phyloP scores from a whole-genome alignment of 2,113 vertebrate genomes.

The Odontesthes bonariensis region DNA sequence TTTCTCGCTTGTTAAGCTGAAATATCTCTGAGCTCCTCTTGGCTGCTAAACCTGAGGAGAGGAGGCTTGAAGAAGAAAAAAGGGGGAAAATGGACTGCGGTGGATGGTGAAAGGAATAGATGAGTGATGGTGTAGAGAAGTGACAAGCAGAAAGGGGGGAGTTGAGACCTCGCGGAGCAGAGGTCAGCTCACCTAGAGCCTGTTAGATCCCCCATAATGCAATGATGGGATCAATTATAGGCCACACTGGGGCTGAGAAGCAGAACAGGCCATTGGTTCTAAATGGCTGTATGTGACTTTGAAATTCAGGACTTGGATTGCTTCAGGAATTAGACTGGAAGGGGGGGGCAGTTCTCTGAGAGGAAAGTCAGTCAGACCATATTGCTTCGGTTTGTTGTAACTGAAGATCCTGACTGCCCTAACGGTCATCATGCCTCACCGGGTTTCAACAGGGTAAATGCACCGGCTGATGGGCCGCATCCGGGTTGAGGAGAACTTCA shows the following conservation, averaged over 20 bases:
- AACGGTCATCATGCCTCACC: slow-evolving; percentile 66
- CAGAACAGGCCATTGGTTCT: slow-evolving; percentile 65
- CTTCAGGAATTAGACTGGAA: slow-evolving; percentile 59
- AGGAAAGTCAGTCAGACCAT: slow-evolving; percentile 70
- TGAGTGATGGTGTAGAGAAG: slow-evolving; percentile 65
- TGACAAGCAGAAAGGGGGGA: slow-evolving; percentile 66
- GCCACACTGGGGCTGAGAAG: slow-evolving; percentile 54
- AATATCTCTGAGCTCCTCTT: slow-evolving; percentile 42
- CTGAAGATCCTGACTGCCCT: slow-evolving; percentile 49
- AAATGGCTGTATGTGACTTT: slow-evolving; percentile 70
- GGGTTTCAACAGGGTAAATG: slow-evolving; percentile 69
- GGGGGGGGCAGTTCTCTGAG: slow-evolving; percentile 28
- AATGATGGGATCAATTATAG: slow-evolving; percentile 77
- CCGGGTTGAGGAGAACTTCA: slow-evolving; percentile 65
- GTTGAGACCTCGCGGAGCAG: slow-evolving; percentile 44
- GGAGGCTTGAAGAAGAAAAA: slow-evolving; percentile 43
- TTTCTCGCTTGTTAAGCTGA: slow-evolving; percentile 49
- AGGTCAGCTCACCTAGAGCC: slow-evolving; percentile 74
- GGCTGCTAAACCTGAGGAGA: slow-evolving; percentile 48
- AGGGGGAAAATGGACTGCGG: slow-evolving; percentile 40
- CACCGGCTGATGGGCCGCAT: slow-evolving; percentile 66
- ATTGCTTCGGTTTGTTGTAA: slow-evolving; percentile 67
- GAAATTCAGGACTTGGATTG: slow-evolving; percentile 69
- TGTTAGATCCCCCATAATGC: slow-evolving; percentile 57
- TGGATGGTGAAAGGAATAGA: slow-evolving; percentile 53